Base-by-base conservation (phyloP, 1,140 invertebrate species). In the Zeugodacus cucurbitae region DNA sequence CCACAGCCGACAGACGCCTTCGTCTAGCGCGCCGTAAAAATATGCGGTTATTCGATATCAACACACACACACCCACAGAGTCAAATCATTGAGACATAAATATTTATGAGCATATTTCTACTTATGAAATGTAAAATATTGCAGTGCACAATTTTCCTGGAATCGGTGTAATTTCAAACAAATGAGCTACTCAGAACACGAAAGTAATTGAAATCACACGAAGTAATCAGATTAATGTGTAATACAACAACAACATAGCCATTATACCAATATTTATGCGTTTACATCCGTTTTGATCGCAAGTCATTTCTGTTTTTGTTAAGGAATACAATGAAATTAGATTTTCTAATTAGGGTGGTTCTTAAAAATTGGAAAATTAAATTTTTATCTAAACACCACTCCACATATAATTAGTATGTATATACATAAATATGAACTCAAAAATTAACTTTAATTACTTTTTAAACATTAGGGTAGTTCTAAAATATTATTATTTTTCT, bases 1-100 rank as follows among this genome's bases (percentile, higher is more conserved):
- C n/a, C 74, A 48, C 34, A 48, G 41, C 37, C 37, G 74, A 82
- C 74, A 82, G 74, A 82, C 44, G 74, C n/a, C 74, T 82, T 82
- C 74, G 41, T 48, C 41, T 82, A 82, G n/a, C 74, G 34, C 74
- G 11, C 74, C n/a, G 8, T 41, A 82, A 11, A 29, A 44, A 82
- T 82, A 48, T 34, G 48, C 14, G 22, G 41, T 34, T 34, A 54
- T 29, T 54, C 34, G 22, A 82, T 54, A 82, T 82, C 1, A 11
- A 78, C 4, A 58, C 29, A 11, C 29, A 29, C 8, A 26, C 8
- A 64, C 29, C 26, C 22, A 62, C 11, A 62, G 7, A 11, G 4
- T 11, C 26, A 34, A 70, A 70, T 70, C 6, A 70, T 34, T 70
- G 32, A 70, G 10, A 11, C 11, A 70, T 29, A 70, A 29, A 67